Evolutionary conservation across 2,797 vertebrate genomes (phyloP).

Genomic region (Myotis findleyi): DNA sequence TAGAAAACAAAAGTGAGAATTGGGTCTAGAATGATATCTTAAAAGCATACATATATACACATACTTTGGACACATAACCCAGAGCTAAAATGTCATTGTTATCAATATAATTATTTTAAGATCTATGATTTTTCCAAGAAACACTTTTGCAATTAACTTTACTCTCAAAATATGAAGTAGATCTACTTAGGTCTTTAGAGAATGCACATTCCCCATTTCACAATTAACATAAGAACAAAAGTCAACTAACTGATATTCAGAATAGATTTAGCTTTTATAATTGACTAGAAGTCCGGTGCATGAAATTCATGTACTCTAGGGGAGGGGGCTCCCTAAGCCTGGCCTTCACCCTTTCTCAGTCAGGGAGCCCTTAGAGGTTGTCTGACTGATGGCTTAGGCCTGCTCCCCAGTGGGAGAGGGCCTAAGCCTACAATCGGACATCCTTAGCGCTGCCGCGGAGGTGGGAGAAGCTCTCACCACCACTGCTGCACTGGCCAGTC

Average conservation of each 20-base stretch:
- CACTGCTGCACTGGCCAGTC: no score
- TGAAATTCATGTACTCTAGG: no score
- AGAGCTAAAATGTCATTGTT: not conserved
- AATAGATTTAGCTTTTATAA: conserved; percentile 64
- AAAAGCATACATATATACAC: not conserved
- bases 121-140: conserved; percentile 46
- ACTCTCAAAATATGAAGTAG: conserved; percentile 9
- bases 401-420: rapidly evolving
- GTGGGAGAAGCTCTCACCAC: no score
- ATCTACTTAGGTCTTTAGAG: conserved; percentile 41
- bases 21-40: not conserved
- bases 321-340: no score
- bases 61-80: not conserved
- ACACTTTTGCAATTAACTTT: not conserved
- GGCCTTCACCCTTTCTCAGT: no score
- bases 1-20: not conserved
- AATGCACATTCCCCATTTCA: not conserved
- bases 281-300: not conserved
- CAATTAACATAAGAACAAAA: conserved; percentile 47
- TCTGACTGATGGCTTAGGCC: no score
- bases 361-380: no score
- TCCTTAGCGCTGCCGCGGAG: no score
- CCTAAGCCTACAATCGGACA: no score
- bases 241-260: conserved; percentile 53
- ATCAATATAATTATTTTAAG: conserved; percentile 36